phyloP scores from a whole-genome alignment of 2,797 vertebrate species.

The Pseudochaenichthys georgianus region DNA sequence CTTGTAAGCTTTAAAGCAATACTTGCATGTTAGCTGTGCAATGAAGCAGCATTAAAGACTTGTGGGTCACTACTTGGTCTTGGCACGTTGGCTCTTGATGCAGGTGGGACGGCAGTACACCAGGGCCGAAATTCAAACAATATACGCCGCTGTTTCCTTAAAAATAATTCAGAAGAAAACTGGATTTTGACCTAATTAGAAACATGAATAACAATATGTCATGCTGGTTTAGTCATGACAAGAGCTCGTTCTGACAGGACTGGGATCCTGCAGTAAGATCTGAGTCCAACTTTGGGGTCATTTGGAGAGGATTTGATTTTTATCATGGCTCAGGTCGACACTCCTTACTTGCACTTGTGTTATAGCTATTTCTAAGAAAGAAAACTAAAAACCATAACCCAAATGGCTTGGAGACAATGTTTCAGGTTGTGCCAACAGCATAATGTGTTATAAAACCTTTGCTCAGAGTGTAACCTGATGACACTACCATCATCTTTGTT shows the following conservation, averaged over 20 bases:
- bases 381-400: slow-evolving; percentile 46
- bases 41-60: slow-evolving; percentile 56
- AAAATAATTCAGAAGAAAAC: slow-evolving; percentile 43
- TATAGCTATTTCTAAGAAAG: slow-evolving; percentile 65
- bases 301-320: slow-evolving; percentile 55
- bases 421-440: slow-evolving; percentile 38
- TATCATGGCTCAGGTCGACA: slow-evolving; percentile 53
- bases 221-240: slow-evolving; percentile 57
- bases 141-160: background rate
- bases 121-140: slow-evolving; percentile 14
- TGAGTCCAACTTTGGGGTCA: slow-evolving; percentile 36
- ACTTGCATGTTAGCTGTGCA: slow-evolving; percentile 45
- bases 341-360: slow-evolving; percentile 39
- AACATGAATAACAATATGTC: slow-evolving; percentile 59
- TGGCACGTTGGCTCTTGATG: slow-evolving; percentile 36
- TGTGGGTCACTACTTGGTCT: slow-evolving; percentile 45
- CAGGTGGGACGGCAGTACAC: slow-evolving; percentile 48
- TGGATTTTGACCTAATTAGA: slow-evolving; percentile 58
- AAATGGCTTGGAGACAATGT: slow-evolving; percentile 37
- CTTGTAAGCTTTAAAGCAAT: slow-evolving; percentile 41
- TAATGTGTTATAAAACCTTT: slow-evolving; percentile 49
- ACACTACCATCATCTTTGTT: slow-evolving; percentile 35
- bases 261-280: slow-evolving; percentile 40
- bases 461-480: slow-evolving; percentile 33
- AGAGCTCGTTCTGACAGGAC: slow-evolving; percentile 36